Evolutionary conservation across 37 sponge, comb jelly and placozoan genomes (phyloP), one percentile per base, ranked within the genome.

Genomic region (Chondrilla cf. caribensis): DNA sequence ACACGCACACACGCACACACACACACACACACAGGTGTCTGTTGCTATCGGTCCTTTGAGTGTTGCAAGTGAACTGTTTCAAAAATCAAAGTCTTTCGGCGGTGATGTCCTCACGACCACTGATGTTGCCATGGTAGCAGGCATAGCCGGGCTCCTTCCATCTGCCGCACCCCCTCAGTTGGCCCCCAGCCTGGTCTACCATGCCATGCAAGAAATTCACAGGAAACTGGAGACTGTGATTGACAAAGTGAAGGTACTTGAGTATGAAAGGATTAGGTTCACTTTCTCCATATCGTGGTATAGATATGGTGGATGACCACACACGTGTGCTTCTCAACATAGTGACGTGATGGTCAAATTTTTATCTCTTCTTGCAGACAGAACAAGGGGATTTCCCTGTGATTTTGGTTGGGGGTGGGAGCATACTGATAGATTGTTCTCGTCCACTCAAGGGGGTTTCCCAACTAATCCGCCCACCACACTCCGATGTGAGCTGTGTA

Each of bases 51-150:
- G 92, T 22, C 95, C 90, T 22, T 62, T 84, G 3, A 91, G 95
- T 83, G 95, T 91, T 51, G 89, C 78, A 6, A 80, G 80, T 44
- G 28, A 60, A 38, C 28, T 91, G 39, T 77, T 42, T 21, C 5
- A 36, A 11, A 77, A 86, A 60, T 89, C 87, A 8, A 83, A 87
- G 38, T 87, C 86, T 47, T 94, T 91, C 78, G 95, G 95, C 66
- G 95, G 95, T 18, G 58, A 80, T 36, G 51, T 47, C 29, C 71
- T 84, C 29, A 94, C 95, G 0, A 66, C 89, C 2, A 91, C 92
- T 38, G 95, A 94, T 77, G 68, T 94, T 81, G 95, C 95, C 70
- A 78, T 94, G 38, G 89, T 88, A 59, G 86, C 91, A 37, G 91
- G 91, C 38, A 78, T 93, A 21, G 83, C 86, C 59, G 67, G 79